Percentiles rank a stretch among this genome's conserved stretches.
phyloP scores from a whole-genome alignment of 2,113 vertebrate genomes.

The Brevimyrus niger region DNA sequence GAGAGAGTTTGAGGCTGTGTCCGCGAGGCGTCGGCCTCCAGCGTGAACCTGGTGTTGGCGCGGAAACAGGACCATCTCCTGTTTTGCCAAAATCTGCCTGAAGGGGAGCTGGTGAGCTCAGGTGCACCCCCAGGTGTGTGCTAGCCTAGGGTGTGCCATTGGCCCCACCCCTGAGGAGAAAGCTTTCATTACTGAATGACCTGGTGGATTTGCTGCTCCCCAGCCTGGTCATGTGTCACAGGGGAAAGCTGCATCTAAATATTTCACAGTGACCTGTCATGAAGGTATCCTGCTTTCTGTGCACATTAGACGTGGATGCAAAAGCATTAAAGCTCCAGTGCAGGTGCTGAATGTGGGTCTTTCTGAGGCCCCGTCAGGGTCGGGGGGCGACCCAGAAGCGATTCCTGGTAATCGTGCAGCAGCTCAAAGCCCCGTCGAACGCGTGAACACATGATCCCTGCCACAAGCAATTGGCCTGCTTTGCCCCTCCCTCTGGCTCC shows the following conservation, averaged over 20 bases:
- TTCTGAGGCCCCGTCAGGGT: background rate
- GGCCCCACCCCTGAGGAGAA: background rate
- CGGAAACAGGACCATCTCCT: background rate
- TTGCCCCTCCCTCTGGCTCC: background rate
- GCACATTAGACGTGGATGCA: constrained; percentile 18
- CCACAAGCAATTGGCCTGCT: background rate
- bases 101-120: background rate
- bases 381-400: background rate
- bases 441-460: background rate
- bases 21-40: background rate
- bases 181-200: background rate
- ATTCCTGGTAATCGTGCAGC: background rate
- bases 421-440: background rate
- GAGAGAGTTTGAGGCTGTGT: background rate
- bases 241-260: constrained; percentile 4
- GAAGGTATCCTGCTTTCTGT: constrained; percentile 29
- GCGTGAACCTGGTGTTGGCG: background rate
- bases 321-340: background rate
- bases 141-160: background rate
- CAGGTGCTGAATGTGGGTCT: background rate
- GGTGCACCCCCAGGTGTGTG: background rate
- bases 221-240: background rate
- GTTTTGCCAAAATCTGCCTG: background rate
- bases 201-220: background rate
- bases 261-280: constrained; percentile 31